A percentile compares a stretch with the other conserved stretches of the same genome.
phyloP scores from a whole-genome alignment of 2,797 vertebrate genomes.

The Neosilurus mollespiculum region DNA sequence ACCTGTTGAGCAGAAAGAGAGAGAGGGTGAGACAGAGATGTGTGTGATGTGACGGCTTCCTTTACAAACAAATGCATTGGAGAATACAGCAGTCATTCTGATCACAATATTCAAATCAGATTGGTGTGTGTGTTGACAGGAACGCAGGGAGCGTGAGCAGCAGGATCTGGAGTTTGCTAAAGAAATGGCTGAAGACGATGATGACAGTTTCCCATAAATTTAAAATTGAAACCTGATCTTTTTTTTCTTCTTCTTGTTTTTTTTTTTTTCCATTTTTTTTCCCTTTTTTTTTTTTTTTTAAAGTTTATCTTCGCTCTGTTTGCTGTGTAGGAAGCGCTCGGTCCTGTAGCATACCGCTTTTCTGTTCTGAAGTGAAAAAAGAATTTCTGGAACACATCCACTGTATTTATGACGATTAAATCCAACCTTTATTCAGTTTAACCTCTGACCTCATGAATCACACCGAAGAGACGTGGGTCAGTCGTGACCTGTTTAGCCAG shows the following conservation, averaged over 20 bases:
- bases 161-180: conserved; percentile 98
- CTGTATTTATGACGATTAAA: conserved; percentile 1
- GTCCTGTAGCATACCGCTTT: background rate
- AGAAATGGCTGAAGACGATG: conserved; percentile 97
- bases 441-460: background rate
- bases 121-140: conserved; percentile 68
- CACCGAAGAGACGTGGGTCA: background rate
- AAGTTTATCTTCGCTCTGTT: background rate
- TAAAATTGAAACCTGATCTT: background rate
- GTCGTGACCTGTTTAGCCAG: background rate
- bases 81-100: background rate
- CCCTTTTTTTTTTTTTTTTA: conserved; percentile 19
- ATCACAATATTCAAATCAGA: background rate
- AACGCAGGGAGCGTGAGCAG: conserved; percentile 92
- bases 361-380: background rate
- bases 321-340: background rate
- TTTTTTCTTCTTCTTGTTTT: conserved; percentile 34
- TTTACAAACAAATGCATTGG: background rate
- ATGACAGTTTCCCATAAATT: conserved; percentile 91
- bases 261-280: conserved; percentile 34
- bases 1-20: background rate
- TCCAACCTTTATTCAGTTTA: background rate
- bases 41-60: too few species aligned
- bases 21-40: too few species aligned
- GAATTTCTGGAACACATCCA: background rate